Base-by-base conservation (phyloP, 2,888 invertebrate genomes). In the Aquatica leii region DNA sequence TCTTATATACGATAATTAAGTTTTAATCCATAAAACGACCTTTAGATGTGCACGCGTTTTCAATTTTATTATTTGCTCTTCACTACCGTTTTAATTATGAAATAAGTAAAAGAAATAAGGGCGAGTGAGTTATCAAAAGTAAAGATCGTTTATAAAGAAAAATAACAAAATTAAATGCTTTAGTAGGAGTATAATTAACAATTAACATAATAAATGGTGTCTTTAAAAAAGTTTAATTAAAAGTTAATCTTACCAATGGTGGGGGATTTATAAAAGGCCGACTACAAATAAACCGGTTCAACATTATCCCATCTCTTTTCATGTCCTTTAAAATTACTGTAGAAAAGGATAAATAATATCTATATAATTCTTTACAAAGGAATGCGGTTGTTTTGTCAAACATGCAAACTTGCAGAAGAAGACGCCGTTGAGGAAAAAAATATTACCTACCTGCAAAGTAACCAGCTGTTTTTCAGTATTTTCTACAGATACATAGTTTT, bases 371-470 rank as follows among this genome's bases (percentile, higher is more conserved):
- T 52, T 43, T 31, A 54, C 48, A 37, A 49, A 59, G 59, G 59
- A 59, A 59, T 59, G 59, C 59, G 59, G 59, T 59, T 59, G 54
- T 59, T 59, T 59, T 59, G 59, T 59, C 43, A 49, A 37, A 54
- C 59, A 59, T 54, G 59, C 59, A 54, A 41, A 53, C 53, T 54
- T 59, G 34, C 59, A 43, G 59, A 52, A 51, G 46, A 59, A 35
- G 52, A 51, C 59, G 51, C 51, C 51, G 43, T 2, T 37, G 21
- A 14, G 37, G 24, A 24, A 49, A 14, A 49, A 58, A 58, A 58
- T 18, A 18, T 17, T 46, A 46, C 46, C 46, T 46, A 20, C 46
- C 11, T 11, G 9, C n/a, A 18, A 46, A 18, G 18, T 18, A 46
- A n/a, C 46, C 18, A 20, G 17, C 11, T 14, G 2, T 43, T 43